Base-by-base conservation (phyloP, 2,797 vertebrate species). In the Hylomyscus alleni region DNA sequence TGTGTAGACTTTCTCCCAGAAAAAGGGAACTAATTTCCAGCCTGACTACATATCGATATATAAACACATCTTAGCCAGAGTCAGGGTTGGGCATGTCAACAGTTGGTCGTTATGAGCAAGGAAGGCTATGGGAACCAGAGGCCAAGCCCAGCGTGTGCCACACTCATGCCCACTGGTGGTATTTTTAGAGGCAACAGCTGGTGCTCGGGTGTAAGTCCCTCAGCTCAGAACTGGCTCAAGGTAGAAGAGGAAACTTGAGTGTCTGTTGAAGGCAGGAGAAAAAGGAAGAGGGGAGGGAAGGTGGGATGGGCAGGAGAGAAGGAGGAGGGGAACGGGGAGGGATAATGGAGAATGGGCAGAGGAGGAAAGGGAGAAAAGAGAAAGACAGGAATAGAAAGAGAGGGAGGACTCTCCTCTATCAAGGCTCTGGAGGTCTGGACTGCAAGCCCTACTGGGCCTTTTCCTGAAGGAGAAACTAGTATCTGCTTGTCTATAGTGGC, bases 151-250 rank as follows among this genome's bases (percentile, higher is more conserved):
- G 50, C 31, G 13, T n/a, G n/a, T 52, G 22, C 0, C 0, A 3
- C 0, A 4, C 54, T 34, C 0, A 0, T 6, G 2, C 11, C 29
- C 60, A 0, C 34, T 0, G 8, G 24, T 0, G 13, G 1, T 37
- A 47, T 62, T 60, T 94, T 67, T 76, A 52, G 92, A 88, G 86
- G 26, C 9, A 92, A 81, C 29, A 31, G 85, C 85, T 94, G 56
- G 81, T 60, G 81, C 81, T 62, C 31, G 44, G 14, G 24, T 1
- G 37, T 60, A 85, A 47, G 34, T 17, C 52, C 22, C 40, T 58
- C 6, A 17, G 1, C 10, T 80, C 78, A 65, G 60, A 50, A 52
- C 76, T 56, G 56, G 82, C 52, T 77, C 78, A 6, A 72, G 78
- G 91, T 2, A 20, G 72, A 75, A 67, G n/a, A 50, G 50, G 37